Percentiles rank a stretch among this genome's conserved stretches.
Conservation (phyloP, 2,113 vertebrate genomes). For the Crotalus viridis region DNA sequence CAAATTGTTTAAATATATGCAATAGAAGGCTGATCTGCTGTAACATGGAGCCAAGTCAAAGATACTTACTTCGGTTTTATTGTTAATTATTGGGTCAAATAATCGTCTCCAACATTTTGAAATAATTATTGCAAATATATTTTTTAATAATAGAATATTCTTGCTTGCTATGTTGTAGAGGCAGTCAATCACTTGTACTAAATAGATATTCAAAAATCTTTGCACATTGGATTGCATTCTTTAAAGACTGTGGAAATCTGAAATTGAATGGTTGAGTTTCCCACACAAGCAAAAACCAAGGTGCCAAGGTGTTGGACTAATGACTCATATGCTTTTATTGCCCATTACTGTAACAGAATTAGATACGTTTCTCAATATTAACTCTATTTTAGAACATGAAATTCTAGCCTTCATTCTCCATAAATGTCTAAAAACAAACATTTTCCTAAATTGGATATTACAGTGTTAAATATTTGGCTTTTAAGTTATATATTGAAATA, state of each 20-base stretch:
- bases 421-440: slow-evolving; percentile 5
- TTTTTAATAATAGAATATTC: background rate
- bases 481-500: background rate
- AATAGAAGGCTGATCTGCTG: slow-evolving; percentile 14
- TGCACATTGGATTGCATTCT: background rate
- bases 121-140: background rate
- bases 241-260: background rate
- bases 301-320: background rate
- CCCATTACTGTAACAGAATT: background rate
- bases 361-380: background rate
- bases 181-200: background rate
- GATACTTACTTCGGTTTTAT: slow-evolving; percentile 10
- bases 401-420: background rate
- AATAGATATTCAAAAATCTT: background rate
- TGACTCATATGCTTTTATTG: background rate
- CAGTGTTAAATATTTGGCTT: background rate
- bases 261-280: background rate
- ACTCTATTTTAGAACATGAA: background rate
- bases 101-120: background rate
- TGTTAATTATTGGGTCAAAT: background rate
- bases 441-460: background rate
- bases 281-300: background rate
- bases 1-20: background rate
- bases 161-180: background rate
- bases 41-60: slow-evolving; percentile 4